These are phyloP conservation scores for Plagodis pulveraria DNA, from an alignment of 2,888 invertebrate species.

Conservation along the genomic window DNA sequence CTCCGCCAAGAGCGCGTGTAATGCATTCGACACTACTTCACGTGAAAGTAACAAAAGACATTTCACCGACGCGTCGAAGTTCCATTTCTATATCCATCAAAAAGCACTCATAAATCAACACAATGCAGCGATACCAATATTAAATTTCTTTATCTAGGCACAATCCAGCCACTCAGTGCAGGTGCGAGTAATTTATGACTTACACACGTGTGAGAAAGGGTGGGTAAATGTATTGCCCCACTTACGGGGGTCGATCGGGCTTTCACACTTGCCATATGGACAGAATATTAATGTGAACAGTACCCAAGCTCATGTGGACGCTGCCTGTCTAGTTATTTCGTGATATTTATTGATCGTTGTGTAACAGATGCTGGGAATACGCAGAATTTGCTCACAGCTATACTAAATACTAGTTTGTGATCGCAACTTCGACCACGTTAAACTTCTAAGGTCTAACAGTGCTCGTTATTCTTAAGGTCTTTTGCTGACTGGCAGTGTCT, in stretches of 20 bases:
- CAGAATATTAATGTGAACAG: slow-evolving; percentile 19
- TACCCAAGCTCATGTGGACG: slow-evolving; percentile 10
- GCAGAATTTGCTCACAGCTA: too few relatives aligned
- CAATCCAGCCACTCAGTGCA: slow-evolving; percentile 70
- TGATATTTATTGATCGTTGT: too few relatives aligned
- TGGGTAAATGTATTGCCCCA: slow-evolving; percentile 71
- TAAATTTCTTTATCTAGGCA: slow-evolving; percentile 74
- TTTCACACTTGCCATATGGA: slow-evolving; percentile 53
- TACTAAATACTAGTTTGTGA: too few relatives aligned
- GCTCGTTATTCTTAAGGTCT: too few relatives aligned
- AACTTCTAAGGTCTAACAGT: too few relatives aligned
- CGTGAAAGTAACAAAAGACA: too few relatives aligned
- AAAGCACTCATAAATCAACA: slow-evolving; percentile 57
- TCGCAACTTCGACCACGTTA: too few relatives aligned
- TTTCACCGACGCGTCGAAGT: too few relatives aligned
- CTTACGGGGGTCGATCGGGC: slow-evolving; percentile 65
- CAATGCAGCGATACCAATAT: slow-evolving; percentile 57
- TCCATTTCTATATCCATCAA: not conserved
- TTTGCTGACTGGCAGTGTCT: too few relatives aligned
- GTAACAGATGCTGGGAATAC: too few relatives aligned
- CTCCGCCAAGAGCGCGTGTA: too few relatives aligned
- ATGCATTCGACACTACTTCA: too few relatives aligned
- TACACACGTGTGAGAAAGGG: slow-evolving; percentile 69
- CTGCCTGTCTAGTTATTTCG: not conserved
- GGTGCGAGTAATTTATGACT: slow-evolving; percentile 76